Percentiles rank a stretch among this genome's conserved stretches.
Evolutionary conservation across 2,797 vertebrate species (phyloP).

Genomic region (Rhinogobio ventralis): DNA sequence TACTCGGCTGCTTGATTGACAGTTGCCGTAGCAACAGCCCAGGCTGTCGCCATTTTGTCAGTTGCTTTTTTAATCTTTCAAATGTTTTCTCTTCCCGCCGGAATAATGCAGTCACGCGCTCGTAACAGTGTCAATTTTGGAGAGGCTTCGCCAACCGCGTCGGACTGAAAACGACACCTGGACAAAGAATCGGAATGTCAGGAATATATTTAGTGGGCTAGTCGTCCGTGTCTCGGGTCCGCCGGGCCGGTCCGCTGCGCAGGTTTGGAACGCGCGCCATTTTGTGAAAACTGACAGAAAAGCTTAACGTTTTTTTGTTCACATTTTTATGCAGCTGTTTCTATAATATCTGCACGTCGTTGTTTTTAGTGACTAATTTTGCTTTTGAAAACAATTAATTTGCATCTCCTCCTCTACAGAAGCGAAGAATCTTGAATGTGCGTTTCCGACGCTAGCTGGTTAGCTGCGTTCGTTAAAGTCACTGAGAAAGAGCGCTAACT

Average conservation of each 20-base stretch:
- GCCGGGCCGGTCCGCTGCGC: conserved; percentile 93
- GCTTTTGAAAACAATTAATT: background rate
- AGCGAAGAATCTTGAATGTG: conserved; percentile 67
- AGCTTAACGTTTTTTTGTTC: conserved; percentile 71
- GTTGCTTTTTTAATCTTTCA: conserved; percentile 81
- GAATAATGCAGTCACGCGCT: conserved; percentile 82
- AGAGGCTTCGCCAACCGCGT: conserved; percentile 71
- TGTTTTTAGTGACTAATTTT: background rate
- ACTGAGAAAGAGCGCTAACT: conserved; percentile 60
- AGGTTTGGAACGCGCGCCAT: conserved; percentile 98
- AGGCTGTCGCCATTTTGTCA: conserved; percentile 88
- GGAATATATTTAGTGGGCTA: conserved; percentile 73
- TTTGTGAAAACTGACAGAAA: conserved; percentile 94
- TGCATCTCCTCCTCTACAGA: background rate
- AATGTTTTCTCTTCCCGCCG: conserved; percentile 85
- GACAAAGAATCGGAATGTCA: conserved; percentile 70
- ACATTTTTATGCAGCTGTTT: background rate
- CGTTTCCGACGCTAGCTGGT: conserved; percentile 74
- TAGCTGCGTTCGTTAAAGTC: conserved; percentile 56
- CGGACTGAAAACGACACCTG: conserved; percentile 70
- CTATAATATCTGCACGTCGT: background rate
- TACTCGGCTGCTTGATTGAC: conserved; percentile 80
- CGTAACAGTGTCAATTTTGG: conserved; percentile 74
- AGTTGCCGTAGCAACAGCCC: conserved; percentile 84
- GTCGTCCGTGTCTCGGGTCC: conserved; percentile 83